Conservation (phyloP, 1,140 invertebrate genomes). For the Antheraea pernyi region DNA sequence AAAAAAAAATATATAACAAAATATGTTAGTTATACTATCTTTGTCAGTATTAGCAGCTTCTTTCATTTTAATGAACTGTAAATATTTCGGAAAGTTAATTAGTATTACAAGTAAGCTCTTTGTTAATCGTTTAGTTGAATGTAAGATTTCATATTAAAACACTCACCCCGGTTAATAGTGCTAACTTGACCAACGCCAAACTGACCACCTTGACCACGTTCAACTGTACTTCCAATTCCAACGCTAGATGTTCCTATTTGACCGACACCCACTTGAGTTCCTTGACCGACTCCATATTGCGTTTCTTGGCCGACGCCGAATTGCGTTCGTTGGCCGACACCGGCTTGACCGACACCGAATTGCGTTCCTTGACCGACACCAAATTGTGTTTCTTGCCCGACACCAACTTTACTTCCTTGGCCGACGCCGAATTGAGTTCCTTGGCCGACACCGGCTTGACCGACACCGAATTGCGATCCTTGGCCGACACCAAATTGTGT, state of each 20-base stretch:
- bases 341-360: slow-evolving; percentile 7
- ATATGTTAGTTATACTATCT: too few relatives aligned
- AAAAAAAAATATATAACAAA: too few relatives aligned
- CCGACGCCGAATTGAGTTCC: slow-evolving; percentile 14
- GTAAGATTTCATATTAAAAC: too few relatives aligned
- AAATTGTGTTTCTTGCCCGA: slow-evolving; percentile 14
- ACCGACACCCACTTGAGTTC: not conserved
- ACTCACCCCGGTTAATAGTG: too few relatives aligned
- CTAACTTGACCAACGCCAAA: not conserved
- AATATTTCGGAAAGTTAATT: too few relatives aligned
- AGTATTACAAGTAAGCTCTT: too few relatives aligned
- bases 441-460: slow-evolving; percentile 18
- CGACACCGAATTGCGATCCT: slow-evolving; percentile 15
- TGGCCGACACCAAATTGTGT: slow-evolving; percentile 15
- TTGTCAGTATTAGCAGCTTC: too few relatives aligned
- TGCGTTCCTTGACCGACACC: slow-evolving; percentile 20
- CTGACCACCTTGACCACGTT: too few relatives aligned
- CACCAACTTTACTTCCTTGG: slow-evolving; percentile 14
- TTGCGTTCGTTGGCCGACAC: slow-evolving; percentile 21
- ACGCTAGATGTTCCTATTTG: not conserved
- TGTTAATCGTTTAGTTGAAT: too few relatives aligned
- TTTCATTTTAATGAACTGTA: too few relatives aligned
- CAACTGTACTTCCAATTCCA: too few relatives aligned
- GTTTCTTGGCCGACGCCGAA: slow-evolving; percentile 17
- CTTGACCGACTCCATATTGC: slow-evolving; percentile 8